phyloP scores from a whole-genome alignment of 2,113 vertebrate genomes.

The Strigops habroptila region DNA sequence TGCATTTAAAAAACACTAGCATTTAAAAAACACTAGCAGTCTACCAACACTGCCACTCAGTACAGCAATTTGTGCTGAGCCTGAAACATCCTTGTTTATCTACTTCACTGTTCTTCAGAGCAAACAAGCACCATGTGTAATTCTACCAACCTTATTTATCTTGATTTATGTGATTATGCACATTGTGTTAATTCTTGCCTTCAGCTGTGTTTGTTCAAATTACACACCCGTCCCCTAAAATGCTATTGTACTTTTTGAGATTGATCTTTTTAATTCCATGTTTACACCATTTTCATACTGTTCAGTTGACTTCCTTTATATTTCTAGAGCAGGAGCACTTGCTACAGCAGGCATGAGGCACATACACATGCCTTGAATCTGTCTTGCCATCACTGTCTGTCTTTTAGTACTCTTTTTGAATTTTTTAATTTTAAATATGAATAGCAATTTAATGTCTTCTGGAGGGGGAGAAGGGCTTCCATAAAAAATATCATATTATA shows the following conservation, averaged over 20 bases:
- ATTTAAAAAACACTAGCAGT: background rate
- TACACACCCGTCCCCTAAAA: constrained; percentile 46
- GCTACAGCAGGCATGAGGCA: background rate
- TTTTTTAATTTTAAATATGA: constrained; percentile 68
- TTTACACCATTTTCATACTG: constrained; percentile 54
- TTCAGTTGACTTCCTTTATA: constrained; percentile 14
- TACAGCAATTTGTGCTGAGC: background rate
- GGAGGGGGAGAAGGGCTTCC: constrained; percentile 32
- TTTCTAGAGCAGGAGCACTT: constrained; percentile 27
- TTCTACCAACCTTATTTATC: constrained; percentile 31
- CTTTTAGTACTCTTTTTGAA: constrained; percentile 56
- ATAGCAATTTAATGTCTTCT: constrained; percentile 69
- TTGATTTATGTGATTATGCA: constrained; percentile 41
- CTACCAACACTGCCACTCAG: background rate
- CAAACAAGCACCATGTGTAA: background rate
- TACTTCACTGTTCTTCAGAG: background rate
- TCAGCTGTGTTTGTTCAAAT: constrained; percentile 35
- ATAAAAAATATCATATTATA: constrained; percentile 48
- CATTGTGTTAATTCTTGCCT: constrained; percentile 45
- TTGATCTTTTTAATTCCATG: constrained; percentile 37
- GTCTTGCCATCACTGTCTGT: constrained; percentile 42
- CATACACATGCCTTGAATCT: constrained; percentile 7
- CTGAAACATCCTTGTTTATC: background rate
- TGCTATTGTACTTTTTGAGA: constrained; percentile 6
- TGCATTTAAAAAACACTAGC: background rate